Base-by-base conservation (phyloP, 2,888 invertebrate species). In the Tetropium fuscum region DNA sequence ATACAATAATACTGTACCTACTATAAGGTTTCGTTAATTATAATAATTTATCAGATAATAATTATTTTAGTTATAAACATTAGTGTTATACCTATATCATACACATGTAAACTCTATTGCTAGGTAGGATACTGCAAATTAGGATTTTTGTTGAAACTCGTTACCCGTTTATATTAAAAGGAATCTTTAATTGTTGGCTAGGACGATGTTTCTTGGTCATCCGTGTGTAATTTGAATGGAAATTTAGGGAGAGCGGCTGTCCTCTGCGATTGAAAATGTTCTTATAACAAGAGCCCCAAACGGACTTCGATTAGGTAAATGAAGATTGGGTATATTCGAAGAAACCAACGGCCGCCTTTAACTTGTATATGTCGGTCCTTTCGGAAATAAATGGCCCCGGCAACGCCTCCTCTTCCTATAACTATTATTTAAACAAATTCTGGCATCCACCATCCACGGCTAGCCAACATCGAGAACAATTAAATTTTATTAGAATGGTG, bases 241-340 rank as follows among this genome's bases (percentile, higher is more conserved):
- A 70, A 70, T 72, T 66, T 64, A 60, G 64, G 58, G 66, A 56
- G 58, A 58, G 44, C 32, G 63, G 27, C 72, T 69, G 68, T 74
- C 74, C 74, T 70, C 71, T 69, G 30, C 72, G 70, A 72, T 74
- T 71, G 68, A 63, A 65, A 69, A 70, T 70, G 69, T 68, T 67
- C 65, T 59, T 60, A 58, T 60, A 60, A 69, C 70, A 71, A 64
- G 69, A 58, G 45, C 57, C 59, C 58, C 68, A 69, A 70, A 68
- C 69, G 71, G 69, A 70, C 71, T 74, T 76, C 76, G 78, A 79
- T 79, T 80, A 80, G 79, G 78, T 79, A 80, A 79, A 80, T 80
- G 78, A 80, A 80, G 79, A 79, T 78, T 74, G 69, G 71, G 60
- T 58, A 60, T 55, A 63, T 53, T 51, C 58, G 74, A 78, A 78